Percentiles rank a stretch among this genome's conserved stretches.
Conservation (phyloP, 2,113 vertebrate species). For the Chauna torquata region DNA sequence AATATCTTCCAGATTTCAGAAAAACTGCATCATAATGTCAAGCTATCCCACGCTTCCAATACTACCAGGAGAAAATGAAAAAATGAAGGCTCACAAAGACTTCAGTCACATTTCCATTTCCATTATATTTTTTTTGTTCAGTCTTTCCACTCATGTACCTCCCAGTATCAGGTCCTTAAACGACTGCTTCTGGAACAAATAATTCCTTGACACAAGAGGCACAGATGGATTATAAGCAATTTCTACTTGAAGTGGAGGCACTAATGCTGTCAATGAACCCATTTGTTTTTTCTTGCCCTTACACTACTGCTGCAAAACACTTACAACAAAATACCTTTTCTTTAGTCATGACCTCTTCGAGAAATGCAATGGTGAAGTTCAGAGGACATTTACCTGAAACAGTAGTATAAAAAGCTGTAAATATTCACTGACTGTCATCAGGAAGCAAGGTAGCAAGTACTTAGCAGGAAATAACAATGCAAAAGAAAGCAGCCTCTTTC, state of each 20-base stretch:
- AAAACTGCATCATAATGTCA: background rate
- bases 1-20: background rate
- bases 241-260: constrained; percentile 24
- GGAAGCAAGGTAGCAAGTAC: background rate
- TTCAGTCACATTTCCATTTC: background rate
- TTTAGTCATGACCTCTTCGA: background rate
- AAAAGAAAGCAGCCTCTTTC: background rate
- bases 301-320: background rate
- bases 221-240: constrained; percentile 44
- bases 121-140: background rate
- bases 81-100: background rate
- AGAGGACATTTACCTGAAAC: constrained; percentile 16
- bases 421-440: background rate
- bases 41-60: background rate
- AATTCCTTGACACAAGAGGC: constrained; percentile 3
- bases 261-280: background rate
- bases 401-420: background rate
- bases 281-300: background rate
- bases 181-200: background rate
- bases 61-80: background rate
- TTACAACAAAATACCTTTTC: background rate
- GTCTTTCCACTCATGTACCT: background rate
- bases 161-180: background rate
- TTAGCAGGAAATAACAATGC: background rate
- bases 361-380: background rate